Percentiles rank a stretch among this genome's conserved stretches.
These are phyloP conservation scores for Callipepla californica DNA, from an alignment of 2,113 vertebrate species.

Conservation along the genomic window DNA sequence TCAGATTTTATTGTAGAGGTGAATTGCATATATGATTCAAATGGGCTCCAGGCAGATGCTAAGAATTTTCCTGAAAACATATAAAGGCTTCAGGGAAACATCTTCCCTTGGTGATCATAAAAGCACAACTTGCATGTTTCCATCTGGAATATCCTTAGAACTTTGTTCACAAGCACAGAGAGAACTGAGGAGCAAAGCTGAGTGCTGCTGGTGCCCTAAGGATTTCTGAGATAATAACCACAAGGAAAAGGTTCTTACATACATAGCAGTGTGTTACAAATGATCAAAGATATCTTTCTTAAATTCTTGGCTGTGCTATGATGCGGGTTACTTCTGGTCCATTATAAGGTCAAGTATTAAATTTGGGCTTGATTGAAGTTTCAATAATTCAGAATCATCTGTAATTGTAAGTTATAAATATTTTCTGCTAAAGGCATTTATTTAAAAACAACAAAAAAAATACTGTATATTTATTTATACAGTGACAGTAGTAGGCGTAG, in stretches of 20 bases:
- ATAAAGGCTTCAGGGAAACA: constrained; percentile 80
- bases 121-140: constrained; percentile 68
- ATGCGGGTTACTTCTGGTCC: not conserved
- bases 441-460: not conserved
- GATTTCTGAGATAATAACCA: constrained; percentile 25
- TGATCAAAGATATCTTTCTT: not conserved
- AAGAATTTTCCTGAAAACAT: constrained; percentile 68
- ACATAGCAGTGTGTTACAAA: constrained; percentile 15
- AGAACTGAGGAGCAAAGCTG: constrained; percentile 50
- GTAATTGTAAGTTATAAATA: not conserved
- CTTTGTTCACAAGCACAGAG: constrained; percentile 30
- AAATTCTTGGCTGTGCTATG: not conserved
- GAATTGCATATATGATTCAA: constrained; percentile 69
- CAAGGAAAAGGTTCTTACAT: not conserved
- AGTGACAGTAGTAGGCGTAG: not conserved
- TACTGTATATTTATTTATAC: not conserved
- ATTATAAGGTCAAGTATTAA: not conserved
- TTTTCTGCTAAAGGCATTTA: not conserved
- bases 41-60: constrained; percentile 73
- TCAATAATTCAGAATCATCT: not conserved
- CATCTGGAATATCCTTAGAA: constrained; percentile 51
- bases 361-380: not conserved
- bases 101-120: constrained; percentile 69
- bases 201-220: constrained; percentile 50
- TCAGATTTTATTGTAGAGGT: constrained; percentile 48